Conservation (phyloP, 37 sponge, comb jelly and placozoan genomes). For the Eunapius fragilis region DNA sequence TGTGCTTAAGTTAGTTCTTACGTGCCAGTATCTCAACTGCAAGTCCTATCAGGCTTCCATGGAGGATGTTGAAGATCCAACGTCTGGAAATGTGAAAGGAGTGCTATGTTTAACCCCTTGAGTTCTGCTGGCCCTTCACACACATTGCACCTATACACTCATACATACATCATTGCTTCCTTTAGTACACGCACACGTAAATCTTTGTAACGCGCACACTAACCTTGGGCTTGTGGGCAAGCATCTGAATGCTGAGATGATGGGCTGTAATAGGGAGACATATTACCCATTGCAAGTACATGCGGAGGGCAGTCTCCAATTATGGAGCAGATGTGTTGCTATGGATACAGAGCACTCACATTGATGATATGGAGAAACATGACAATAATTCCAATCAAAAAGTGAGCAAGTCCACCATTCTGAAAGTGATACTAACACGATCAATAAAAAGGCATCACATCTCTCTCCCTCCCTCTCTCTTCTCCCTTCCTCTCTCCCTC, state of each 20-base stretch:
- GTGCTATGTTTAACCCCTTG: neutral
- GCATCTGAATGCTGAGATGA: conserved; percentile 25
- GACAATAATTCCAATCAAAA: conserved; percentile 56
- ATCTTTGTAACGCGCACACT: no score
- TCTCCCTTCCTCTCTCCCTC: neutral
- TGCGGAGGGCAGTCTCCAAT: no score
- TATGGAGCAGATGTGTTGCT: neutral
- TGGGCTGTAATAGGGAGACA: neutral
- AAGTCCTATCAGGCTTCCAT: conserved; percentile 31
- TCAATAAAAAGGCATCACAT: neutral
- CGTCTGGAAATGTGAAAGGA: neutral
- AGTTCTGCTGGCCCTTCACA: conserved; percentile 16
- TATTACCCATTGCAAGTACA: neutral
- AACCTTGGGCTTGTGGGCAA: conserved; percentile 8
- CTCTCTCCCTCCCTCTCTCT: neutral
- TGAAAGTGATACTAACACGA: conserved; percentile 6
- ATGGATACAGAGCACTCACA: conserved; percentile 34
- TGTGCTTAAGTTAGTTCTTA: conserved; percentile 3
- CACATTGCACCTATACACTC: conserved; percentile 22
- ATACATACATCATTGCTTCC: conserved; percentile 19
- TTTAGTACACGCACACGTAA: conserved; percentile 13
- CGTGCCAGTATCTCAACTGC: conserved; percentile 29
- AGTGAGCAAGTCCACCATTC: conserved; percentile 47
- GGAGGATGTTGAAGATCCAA: conserved; percentile 42
- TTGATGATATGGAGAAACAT: conserved; percentile 45